Evolutionary conservation across 2,113 vertebrate genomes (phyloP).

Genomic region (Tapirus terrestris): DNA sequence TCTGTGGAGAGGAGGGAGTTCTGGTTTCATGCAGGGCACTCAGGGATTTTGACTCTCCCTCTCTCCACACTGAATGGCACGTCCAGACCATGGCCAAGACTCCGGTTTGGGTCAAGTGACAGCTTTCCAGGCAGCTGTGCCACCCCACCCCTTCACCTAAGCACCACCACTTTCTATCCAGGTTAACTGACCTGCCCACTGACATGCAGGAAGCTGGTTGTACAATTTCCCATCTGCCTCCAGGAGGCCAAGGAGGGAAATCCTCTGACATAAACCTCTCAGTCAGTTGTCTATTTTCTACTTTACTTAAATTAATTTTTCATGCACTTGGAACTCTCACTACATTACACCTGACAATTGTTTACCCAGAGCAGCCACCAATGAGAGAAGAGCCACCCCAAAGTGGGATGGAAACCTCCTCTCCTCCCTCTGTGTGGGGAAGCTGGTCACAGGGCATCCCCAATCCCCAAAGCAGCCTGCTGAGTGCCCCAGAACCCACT

Average conservation of each 20-base stretch:
- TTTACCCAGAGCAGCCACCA: not conserved
- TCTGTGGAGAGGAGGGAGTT: fast-evolving
- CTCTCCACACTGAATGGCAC: fast-evolving
- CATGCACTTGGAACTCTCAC: not conserved
- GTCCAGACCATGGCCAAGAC: not conserved
- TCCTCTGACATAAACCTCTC: not conserved
- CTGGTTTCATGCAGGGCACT: fast-evolving
- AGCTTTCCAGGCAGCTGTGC: not conserved
- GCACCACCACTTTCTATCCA: not conserved
- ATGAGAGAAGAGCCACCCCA: not conserved
- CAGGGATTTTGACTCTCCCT: not conserved
- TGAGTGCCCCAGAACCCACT: not conserved
- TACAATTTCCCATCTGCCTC: not conserved
- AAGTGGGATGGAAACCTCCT: not conserved
- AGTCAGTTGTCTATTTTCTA: not conserved
- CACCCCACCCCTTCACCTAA: not conserved
- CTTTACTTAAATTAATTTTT: not conserved
- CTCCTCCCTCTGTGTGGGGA: not conserved
- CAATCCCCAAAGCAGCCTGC: fast-evolving
- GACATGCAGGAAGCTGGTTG: not conserved
- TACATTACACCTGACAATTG: not conserved
- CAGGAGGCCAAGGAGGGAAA: not conserved
- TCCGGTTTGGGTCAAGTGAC: not conserved
- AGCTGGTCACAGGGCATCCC: fast-evolving
- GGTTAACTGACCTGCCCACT: not conserved